phyloP scores from a whole-genome alignment of 2,888 invertebrate genomes.

The Synanthedon myopaeformis region DNA sequence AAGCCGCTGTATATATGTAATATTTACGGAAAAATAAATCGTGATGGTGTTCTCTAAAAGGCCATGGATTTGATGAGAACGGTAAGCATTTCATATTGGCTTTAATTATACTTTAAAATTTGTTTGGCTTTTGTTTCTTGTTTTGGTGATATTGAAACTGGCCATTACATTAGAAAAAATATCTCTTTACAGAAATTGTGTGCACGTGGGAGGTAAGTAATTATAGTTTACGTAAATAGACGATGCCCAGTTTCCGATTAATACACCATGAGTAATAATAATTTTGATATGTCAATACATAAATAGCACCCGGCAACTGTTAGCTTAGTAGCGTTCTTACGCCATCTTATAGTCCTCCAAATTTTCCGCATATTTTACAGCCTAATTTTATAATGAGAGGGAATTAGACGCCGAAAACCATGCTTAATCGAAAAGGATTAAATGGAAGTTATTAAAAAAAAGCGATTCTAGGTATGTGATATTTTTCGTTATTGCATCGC shows the following conservation, averaged over 20 bases:
- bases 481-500: slow-evolving; percentile 50
- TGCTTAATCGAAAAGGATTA: slow-evolving; percentile 40
- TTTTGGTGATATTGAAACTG: slow-evolving; percentile 71
- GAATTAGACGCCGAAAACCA: slow-evolving; percentile 46
- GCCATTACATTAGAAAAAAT: slow-evolving; percentile 71
- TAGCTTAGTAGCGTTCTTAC: slow-evolving; percentile 51
- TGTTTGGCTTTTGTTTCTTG: slow-evolving; percentile 72
- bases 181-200: slow-evolving; percentile 69
- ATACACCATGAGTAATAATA: slow-evolving; percentile 37
- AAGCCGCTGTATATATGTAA: slow-evolving; percentile 47
- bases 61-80: slow-evolving; percentile 73
- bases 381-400: slow-evolving; percentile 42
- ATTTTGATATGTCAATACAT: slow-evolving; percentile 66
- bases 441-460: slow-evolving; percentile 42
- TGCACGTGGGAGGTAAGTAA: slow-evolving; percentile 69
- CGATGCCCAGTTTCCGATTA: slow-evolving; percentile 48
- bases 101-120: slow-evolving; percentile 40
- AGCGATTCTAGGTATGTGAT: slow-evolving; percentile 59
- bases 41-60: slow-evolving; percentile 69
- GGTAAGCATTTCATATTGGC: slow-evolving; percentile 52
- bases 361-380: slow-evolving; percentile 63
- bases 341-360: slow-evolving; percentile 68
- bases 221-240: slow-evolving; percentile 49
- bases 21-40: slow-evolving; percentile 54
- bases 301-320: slow-evolving; percentile 64